Base-by-base conservation (phyloP, 1,140 invertebrate species). In the Arctopsyche grandis region DNA sequence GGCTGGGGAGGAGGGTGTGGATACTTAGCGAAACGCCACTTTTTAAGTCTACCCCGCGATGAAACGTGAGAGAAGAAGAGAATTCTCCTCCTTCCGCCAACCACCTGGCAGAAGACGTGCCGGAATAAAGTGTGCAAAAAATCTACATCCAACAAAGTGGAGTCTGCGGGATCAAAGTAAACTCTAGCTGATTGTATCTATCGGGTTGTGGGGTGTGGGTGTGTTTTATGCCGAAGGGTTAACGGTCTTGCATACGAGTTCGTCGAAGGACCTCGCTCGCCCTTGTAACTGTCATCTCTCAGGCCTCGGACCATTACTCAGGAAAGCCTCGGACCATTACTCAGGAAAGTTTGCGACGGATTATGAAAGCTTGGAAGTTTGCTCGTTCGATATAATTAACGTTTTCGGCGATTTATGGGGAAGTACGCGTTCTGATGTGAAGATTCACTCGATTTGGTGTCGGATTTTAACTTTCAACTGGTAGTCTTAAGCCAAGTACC, bases 271-370 rank as follows among this genome's bases (percentile, higher is more conserved):
- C 38, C 26, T n/a, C 26, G 12, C 46, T 26, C 14, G n/a, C 44
- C 71, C 71, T 74, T 74, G 44, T 74, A 74, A 19, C 71, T 74
- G 71, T 74, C 71, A 74, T 74, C 71, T 74, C 43, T 10, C 14
- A 38, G 22, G 22, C 46, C 24, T 19, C 26, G 56, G 22, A 46
- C 52, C 71, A 74, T 74, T 56, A 74, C 24, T 74, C 24, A 44
- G n/a, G 29, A 74, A 74, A 74, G 71, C 46, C 24, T 19, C 26
- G 56, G 22, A 46, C 52, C 71, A 74, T 74, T 56, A 74, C 24
- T 74, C 24, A 44, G n/a, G 29, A 74, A 74, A 74, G 71, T 74
- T 56, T 16, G 10, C 48, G 12, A 4, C n/a, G 69, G 38, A 21
- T 70, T 70, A 38, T 70, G 69, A 38, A 70, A 70, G 69, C 26